Base-by-base conservation (phyloP, 92 coral and sea anemone species). In the Siderastrea siderea region DNA sequence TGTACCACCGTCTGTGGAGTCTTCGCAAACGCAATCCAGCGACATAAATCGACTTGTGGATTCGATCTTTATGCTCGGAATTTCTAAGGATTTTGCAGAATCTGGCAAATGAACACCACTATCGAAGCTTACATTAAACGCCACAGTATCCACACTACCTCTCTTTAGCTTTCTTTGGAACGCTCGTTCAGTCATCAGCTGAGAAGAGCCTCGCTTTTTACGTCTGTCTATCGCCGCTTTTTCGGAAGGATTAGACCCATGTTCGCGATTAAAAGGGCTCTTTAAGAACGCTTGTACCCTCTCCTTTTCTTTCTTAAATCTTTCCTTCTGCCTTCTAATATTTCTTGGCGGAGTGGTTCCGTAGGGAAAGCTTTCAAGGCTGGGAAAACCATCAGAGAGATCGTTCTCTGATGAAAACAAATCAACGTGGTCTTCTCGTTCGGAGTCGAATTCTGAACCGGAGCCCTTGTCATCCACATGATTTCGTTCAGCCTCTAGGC, bases 281-380 rank as follows among this genome's bases (percentile, higher is more conserved):
- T 83, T 91, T 6, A 84, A 7, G 17, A 91, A 57, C 17, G 66
- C 38, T 49, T 53, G 68, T 8, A 75, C 66, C 75, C 76, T 82
- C n/a, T 87, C 94, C 72, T 91, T 91, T n/a, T 63, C 82, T 52
- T 90, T 93, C 83, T 83, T 88, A 44, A 83, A 84, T 47, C 78
- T 90, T 75, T 93, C 98, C 80, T 95, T 95, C 59, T 62, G 79
- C 63, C 98, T 81, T 85, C 98, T 87, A n/a, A 88, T 81, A 82
- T 95, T 90, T 86, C 98, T 85, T 16, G 98, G 98, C 59, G 98
- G 98, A 84, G 98, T 95, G 8, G 71, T 82, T 7, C 98, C 98
- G 48, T 85, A 85, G 3, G 88, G 64, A 57, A 76, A 85, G 2
- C 72, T 58, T 47, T 84, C 95, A 1, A 53, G 66, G 43, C 83